A percentile compares a stretch with the other conserved stretches of the same genome.
phyloP scores from a whole-genome alignment of 2,888 invertebrate genomes.

The Drosophila vallismaia region DNA sequence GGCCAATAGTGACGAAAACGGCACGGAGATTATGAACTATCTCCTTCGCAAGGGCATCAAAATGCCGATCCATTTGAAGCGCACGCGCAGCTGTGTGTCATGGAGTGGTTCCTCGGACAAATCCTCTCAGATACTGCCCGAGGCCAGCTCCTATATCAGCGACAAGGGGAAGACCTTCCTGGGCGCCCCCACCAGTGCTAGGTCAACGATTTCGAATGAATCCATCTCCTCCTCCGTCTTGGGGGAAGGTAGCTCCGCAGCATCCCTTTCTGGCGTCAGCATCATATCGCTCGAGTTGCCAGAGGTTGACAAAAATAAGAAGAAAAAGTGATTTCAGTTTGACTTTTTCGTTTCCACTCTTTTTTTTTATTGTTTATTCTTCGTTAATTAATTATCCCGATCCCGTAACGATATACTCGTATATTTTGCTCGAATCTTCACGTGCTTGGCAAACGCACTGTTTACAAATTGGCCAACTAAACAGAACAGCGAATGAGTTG shows the following conservation, averaged over 20 bases:
- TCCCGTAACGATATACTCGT: conserved; percentile 1
- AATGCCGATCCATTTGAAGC: conserved; percentile 79
- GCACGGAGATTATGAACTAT: conserved; percentile 75
- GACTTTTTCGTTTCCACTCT: conserved; percentile 1
- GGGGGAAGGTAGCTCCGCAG: conserved; percentile 48
- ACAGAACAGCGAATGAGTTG: conserved; percentile 55
- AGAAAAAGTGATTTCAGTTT: conserved; percentile 42
- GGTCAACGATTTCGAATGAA: conserved; percentile 62
- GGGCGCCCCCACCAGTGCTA: conserved; percentile 46
- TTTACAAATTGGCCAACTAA: conserved; percentile 65
- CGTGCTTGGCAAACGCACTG: conserved; percentile 57
- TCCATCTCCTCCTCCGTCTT: not conserved
- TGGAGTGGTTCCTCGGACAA: conserved; percentile 78
- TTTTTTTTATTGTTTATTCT: conserved; percentile 10
- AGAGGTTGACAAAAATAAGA: conserved; percentile 33
- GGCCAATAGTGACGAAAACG: conserved; percentile 74
- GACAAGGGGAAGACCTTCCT: conserved; percentile 60
- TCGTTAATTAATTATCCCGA: conserved; percentile 1
- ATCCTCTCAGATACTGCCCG: conserved; percentile 57
- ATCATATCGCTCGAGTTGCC: conserved; percentile 79
- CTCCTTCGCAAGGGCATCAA: conserved; percentile 81
- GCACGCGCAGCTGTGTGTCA: conserved; percentile 70
- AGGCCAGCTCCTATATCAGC: conserved; percentile 39
- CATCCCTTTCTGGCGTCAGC: conserved; percentile 65
- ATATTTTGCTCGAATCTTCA: conserved; percentile 23